phyloP scores from a whole-genome alignment of 2,797 vertebrate genomes.

The Acanthurus lineatus region DNA sequence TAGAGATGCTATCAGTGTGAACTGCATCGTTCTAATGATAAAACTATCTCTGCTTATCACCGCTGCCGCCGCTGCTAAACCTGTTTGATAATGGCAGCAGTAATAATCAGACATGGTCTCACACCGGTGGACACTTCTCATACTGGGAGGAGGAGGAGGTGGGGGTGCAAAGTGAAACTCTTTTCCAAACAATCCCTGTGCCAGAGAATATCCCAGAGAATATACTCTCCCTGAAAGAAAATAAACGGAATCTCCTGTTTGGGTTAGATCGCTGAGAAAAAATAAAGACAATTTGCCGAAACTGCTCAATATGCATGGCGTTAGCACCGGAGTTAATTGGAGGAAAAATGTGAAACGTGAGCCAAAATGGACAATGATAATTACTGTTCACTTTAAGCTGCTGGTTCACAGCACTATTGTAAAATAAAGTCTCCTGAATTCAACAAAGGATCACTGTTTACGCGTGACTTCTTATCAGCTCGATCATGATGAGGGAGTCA shows the following conservation, averaged over 20 bases:
- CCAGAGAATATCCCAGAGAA: slow-evolving; percentile 85
- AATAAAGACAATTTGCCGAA: slow-evolving; percentile 79
- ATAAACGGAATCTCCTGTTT: slow-evolving; percentile 85
- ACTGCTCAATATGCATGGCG: slow-evolving; percentile 57
- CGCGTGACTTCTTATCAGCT: slow-evolving; percentile 14
- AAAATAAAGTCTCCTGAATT: slow-evolving; percentile 40
- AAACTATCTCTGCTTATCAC: slow-evolving; percentile 58
- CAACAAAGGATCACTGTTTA: slow-evolving; percentile 35
- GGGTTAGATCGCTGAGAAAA: slow-evolving; percentile 79
- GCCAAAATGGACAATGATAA: slow-evolving; percentile 74
- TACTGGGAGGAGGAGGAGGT: slow-evolving; percentile 15
- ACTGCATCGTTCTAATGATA: slow-evolving; percentile 45
- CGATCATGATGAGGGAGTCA: slow-evolving; percentile 4
- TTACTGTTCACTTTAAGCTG: slow-evolving; percentile 61
- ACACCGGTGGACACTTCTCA: slow-evolving; percentile 64
- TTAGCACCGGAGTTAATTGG: slow-evolving; percentile 69
- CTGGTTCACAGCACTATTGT: slow-evolving; percentile 43
- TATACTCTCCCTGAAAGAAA: slow-evolving; percentile 81
- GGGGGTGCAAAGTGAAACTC: slow-evolving; percentile 65
- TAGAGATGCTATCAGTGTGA: slow-evolving; percentile 56
- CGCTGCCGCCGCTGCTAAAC: slow-evolving; percentile 36
- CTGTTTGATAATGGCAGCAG: slow-evolving; percentile 51
- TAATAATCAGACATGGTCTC: slow-evolving; percentile 62
- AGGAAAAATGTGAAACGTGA: slow-evolving; percentile 70
- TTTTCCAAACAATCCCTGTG: slow-evolving; percentile 78